Evolutionary conservation across 1,140 invertebrate genomes (phyloP), one percentile per base, ranked within the genome.

Genomic region (Chironomus striatipennis): DNA sequence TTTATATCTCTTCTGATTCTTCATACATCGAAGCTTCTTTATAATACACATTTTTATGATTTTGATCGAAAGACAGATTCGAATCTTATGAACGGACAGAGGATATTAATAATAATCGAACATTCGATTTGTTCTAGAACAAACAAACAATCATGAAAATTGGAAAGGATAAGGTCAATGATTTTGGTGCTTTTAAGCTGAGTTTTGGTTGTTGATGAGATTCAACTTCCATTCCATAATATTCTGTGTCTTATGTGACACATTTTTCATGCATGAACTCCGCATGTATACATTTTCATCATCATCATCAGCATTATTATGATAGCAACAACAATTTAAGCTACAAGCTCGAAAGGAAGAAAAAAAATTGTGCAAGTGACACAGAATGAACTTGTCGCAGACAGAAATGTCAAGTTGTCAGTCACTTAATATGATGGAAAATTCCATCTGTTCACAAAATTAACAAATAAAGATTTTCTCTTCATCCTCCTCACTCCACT

Each of bases 401-500:
- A 70, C 65, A 70, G 65, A 70, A 57, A 70, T 70, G 65, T 70
- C 65, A 70, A 70, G 17, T 21, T 70, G 65, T 70, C 65, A 70
- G 65, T 70, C 65, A 70, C 65, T 20, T 70, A 70, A 70, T 70
- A 70, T 70, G 65, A 70, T 18, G 65, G 65, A 21, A 70, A 70
- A 20, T 70, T 70, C 65, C 65, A 70, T 70, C 20, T 70, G 65
- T 70, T 70, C 17, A 17, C 65, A 70, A 70, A 70, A 70, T 70
- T 70, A 70, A 70, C 65, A 70, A 70, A 70, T 21, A 70, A 20
- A 70, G 17, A 70, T 70, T 21, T 70, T 70, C 17, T 9, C 65
- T 70, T 70, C 20, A 70, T 21, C 17, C 65, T 18, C 18, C n/a
- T 18, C 9, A 17, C 65, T 20, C 17, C n/a, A 70, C 20, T 70